Evolutionary conservation across 2,113 vertebrate species (phyloP), one percentile per base, ranked within the genome.

Genomic region (Takifugu flavidus): DNA sequence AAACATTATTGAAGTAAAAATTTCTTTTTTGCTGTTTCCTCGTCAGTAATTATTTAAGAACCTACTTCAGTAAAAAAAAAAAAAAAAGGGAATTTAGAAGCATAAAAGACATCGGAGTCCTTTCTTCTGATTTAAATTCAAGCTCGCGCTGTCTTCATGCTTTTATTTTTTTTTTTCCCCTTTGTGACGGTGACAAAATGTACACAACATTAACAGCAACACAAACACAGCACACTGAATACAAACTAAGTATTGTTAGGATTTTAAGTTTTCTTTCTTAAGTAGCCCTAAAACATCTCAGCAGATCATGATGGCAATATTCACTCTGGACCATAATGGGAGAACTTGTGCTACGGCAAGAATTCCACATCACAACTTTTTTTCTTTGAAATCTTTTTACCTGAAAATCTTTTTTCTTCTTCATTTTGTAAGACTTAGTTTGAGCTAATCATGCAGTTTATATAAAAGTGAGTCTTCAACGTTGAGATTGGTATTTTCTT

Each of bases 311-410:
- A 86, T 29, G 14, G 57, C 56, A 51, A 68, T 78, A 77, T 82
- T 79, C 66, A 78, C 79, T 82, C 69, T 65, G 56, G 74, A 79
- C 82, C 77, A 79, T 54, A 72, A 84, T 79, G 75, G 86, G 82
- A 88, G 72, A 87, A 87, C 84, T 84, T 89, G 85, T 89, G 89
- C 88, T 89, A 92, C 89, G 34, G 77, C 79, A 85, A 89, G 56
- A 87, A 82, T 54, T 79, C 75, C 83, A 89, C 85, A 72, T 82
- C 74, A 90, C 80, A 60, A 88, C 79, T 80, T 67, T 84, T 57
- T 29, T 10, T 60, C 72, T 43, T 39, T 39, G 5, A 39, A 39
- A 1, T 39, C 34, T 25, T 67, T 59, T 28, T n/a, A 4, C 2
- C 2, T 11, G 20, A 49, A 20, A 20, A 2, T 61, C 74, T 44